Conservation (phyloP, 1,140 invertebrate genomes). For the Coptotermes formosanus region DNA sequence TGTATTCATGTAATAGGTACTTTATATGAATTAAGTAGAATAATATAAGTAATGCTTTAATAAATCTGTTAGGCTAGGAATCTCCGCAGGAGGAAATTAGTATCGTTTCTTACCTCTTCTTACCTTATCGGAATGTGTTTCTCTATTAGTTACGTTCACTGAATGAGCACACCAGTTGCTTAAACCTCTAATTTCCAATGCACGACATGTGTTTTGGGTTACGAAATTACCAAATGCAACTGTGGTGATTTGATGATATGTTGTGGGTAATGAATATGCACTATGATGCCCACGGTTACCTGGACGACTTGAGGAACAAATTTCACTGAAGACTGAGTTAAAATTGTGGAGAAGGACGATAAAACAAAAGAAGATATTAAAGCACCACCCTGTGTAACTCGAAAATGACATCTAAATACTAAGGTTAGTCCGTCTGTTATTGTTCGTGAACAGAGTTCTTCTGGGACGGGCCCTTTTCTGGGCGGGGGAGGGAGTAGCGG, state of each 20-base stretch:
- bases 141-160: too few relatives aligned
- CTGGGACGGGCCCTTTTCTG: neutral
- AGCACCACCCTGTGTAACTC: neutral
- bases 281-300: neutral
- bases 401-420: neutral
- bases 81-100: too few relatives aligned
- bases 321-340: neutral
- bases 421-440: neutral
- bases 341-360: neutral
- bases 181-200: too few relatives aligned
- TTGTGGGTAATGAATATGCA: neutral
- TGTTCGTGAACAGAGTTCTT: neutral
- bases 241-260: neutral
- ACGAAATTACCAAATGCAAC: neutral
- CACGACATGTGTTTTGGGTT: too few relatives aligned
- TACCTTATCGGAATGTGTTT: too few relatives aligned
- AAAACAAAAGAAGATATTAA: neutral
- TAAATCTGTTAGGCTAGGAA: too few relatives aligned
- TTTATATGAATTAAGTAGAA: too few relatives aligned
- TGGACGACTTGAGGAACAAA: neutral
- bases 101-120: too few relatives aligned
- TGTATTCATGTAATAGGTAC: too few relatives aligned
- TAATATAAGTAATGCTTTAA: too few relatives aligned
- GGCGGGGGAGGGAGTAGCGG: too few relatives aligned
- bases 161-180: too few relatives aligned